Base-by-base conservation (phyloP, 1,140 invertebrate species). In the Steinernema feltiae region DNA sequence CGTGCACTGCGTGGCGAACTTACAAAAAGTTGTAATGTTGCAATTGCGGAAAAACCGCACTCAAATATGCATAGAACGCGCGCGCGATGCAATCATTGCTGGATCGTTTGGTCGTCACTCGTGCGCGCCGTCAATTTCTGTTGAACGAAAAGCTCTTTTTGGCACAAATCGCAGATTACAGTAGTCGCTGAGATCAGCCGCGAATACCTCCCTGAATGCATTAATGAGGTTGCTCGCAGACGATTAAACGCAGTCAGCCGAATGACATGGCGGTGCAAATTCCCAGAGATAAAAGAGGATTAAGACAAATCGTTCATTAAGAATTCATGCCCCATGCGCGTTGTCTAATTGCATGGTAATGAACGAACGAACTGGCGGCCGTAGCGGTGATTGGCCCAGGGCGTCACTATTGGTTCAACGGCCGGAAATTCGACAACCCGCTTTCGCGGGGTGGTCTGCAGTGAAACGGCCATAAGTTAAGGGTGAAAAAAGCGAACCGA, bases 301-400 rank as follows among this genome's bases (percentile, higher is more conserved):
- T 63, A 63, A 27, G 53, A 63, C 53, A 63, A 63, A 63, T 63
- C 53, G 53, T 63, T 63, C 53, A 63, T 63, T 63, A 63, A 63
- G 53, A 27, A 63, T 63, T 63, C 53, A 63, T 63, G 53, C 53
- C 24, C 15, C 24, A 27, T 21, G 24, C 53, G 53, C 15, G 15
- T 21, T 3, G 2, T 63, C 53, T 63, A 63, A 63, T 63, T 63
- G 24, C 53, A 63, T 63, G 24, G 12, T 63, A 21, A 41, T 41
- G 35, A 41, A 41, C 7, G 35, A 41, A 41, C 7, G 35, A 7
- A 41, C 35, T 41, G 35, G 7, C 35, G 35, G 35, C n/a, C n/a
- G n/a, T n/a, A n/a, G n/a, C 35, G 35, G 15, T 63, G 53, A 63
- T 63, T 63, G 53, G 53, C 53, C 12, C 24, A 15, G 53, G 12